phyloP scores from a whole-genome alignment of 1,140 invertebrate genomes.

The Tetramorium parvispinum region DNA sequence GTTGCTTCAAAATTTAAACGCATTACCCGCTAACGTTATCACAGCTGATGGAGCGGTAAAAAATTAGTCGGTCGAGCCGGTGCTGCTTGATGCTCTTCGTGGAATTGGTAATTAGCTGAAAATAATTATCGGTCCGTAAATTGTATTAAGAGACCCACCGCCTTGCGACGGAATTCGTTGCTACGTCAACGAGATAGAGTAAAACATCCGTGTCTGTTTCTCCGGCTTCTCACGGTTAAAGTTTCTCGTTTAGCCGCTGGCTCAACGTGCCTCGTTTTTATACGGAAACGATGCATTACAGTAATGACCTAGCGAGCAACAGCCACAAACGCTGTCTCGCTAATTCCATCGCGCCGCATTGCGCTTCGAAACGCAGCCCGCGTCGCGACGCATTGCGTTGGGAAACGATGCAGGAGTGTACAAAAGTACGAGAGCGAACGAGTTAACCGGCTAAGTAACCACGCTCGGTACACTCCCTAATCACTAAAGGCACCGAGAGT shows the following conservation, averaged over 20 bases:
- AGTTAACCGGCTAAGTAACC: constrained; percentile 59
- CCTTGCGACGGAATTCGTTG: neutral
- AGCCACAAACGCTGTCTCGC: constrained; percentile 15
- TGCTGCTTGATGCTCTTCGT: too few relatives aligned
- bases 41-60: neutral
- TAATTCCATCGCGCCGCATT: constrained; percentile 37
- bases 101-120: constrained; percentile 4
- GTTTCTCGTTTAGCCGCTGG: neutral
- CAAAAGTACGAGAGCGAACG: neutral
- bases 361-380: constrained; percentile 13
- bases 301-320: constrained; percentile 41
- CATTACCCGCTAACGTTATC: constrained; percentile 19
- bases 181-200: neutral
- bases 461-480: constrained; percentile 56
- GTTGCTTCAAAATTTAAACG: neutral
- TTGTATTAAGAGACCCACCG: neutral
- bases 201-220: constrained; percentile 10
- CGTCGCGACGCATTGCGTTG: constrained; percentile 12
- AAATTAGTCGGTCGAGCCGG: constrained; percentile 8
- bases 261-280: constrained; percentile 18
- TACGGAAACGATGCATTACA: constrained; percentile 35
- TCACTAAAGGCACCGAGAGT: constrained; percentile 56
- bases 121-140: neutral
- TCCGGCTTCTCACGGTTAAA: neutral
- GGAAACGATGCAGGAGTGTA: neutral